Conservation (phyloP, 2,888 invertebrate genomes). For the Chloroclystis v-ata region DNA sequence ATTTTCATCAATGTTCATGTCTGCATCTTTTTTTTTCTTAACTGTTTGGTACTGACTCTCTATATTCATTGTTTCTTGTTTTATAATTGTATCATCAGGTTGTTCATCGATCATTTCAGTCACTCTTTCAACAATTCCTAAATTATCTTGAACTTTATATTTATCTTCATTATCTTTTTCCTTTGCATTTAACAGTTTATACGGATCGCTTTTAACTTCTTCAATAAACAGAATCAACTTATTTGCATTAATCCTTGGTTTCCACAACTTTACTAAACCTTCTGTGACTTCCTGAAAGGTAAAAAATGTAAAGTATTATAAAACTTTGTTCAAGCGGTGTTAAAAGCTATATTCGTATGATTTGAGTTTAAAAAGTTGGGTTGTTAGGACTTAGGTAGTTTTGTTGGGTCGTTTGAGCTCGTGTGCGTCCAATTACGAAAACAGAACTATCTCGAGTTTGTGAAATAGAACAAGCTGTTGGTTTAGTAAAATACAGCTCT, state of each 20-base stretch:
- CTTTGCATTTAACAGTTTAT: slow-evolving; percentile 42
- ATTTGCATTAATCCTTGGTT: slow-evolving; percentile 56
- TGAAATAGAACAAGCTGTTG: neutral
- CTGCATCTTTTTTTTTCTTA: slow-evolving; percentile 23
- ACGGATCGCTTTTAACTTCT: slow-evolving; percentile 52
- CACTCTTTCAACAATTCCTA: neutral
- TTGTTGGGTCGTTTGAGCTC: slow-evolving; percentile 18
- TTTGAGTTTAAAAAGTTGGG: slow-evolving; percentile 24
- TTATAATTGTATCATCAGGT: slow-evolving; percentile 12
- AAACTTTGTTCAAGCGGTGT: slow-evolving; percentile 14
- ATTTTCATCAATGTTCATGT: neutral
- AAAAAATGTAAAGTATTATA: no score
- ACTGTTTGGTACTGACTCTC: slow-evolving; percentile 67
- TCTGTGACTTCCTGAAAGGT: slow-evolving; percentile 63
- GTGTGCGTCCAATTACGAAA: slow-evolving; percentile 16
- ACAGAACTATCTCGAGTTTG: neutral
- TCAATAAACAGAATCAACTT: slow-evolving; percentile 56
- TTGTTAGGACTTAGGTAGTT: slow-evolving; percentile 31
- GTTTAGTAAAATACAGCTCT: no score
- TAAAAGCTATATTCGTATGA: no score
- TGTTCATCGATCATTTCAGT: slow-evolving; percentile 27
- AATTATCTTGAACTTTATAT: neutral
- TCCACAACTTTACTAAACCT: slow-evolving; percentile 63
- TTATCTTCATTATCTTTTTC: neutral
- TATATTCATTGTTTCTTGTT: slow-evolving; percentile 23